These are phyloP conservation scores for Marmota monax DNA, from an alignment of 2,113 vertebrate genomes.

Conservation along the genomic window DNA sequence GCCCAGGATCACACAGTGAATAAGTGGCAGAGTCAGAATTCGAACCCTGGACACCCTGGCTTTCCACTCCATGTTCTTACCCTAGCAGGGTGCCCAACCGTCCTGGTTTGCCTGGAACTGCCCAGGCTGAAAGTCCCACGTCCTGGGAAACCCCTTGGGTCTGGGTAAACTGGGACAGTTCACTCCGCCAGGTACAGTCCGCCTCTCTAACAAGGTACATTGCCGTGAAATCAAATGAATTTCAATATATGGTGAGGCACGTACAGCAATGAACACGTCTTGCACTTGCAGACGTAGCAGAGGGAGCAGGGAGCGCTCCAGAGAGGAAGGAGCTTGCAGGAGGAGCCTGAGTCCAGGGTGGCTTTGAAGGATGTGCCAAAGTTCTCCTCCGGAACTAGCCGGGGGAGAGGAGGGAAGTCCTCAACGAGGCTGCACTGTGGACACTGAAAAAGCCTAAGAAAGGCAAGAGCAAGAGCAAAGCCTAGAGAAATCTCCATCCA, in stretches of 20 bases:
- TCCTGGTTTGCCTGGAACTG: neutral
- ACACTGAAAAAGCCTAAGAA: neutral
- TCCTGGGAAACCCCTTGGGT: neutral
- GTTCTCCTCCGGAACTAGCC: neutral
- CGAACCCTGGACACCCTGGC: neutral
- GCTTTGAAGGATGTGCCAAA: neutral
- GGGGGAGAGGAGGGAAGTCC: neutral
- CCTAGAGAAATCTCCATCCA: neutral
- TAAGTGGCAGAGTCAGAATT: neutral
- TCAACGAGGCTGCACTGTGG: neutral
- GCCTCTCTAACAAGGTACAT: neutral
- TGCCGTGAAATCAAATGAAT: neutral
- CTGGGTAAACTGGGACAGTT: neutral
- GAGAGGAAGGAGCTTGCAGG: neutral
- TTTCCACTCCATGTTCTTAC: neutral
- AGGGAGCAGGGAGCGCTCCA: neutral
- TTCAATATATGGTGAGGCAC: neutral
- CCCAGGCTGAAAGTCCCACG: neutral
- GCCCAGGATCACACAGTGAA: neutral
- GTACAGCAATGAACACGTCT: neutral
- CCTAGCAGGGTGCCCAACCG: neutral
- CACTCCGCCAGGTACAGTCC: neutral
- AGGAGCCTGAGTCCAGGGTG: neutral
- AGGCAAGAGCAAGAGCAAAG: neutral
- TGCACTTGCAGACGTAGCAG: neutral